These are phyloP conservation scores for Rotaria socialis DNA, from an alignment of 2,888 invertebrate species.

Conservation along the genomic window DNA sequence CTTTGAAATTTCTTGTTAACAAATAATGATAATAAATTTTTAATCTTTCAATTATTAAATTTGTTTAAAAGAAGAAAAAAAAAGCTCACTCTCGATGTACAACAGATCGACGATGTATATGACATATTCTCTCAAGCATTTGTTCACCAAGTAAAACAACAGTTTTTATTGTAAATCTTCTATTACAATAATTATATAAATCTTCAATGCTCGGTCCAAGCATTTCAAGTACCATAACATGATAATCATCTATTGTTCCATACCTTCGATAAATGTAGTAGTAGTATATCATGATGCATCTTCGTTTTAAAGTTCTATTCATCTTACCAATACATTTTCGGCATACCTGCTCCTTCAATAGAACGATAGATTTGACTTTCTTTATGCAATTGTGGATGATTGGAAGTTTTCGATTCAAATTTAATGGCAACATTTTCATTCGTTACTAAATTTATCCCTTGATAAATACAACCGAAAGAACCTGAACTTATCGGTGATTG, in stretches of 20 bases:
- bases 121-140: constrained; percentile 32
- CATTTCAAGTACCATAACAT: background rate
- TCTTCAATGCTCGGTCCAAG: constrained; percentile 36
- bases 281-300: background rate
- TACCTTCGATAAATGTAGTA: background rate
- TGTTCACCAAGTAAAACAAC: constrained; percentile 33
- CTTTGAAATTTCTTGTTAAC: background rate
- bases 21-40: background rate
- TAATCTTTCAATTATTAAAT: too few relatives aligned
- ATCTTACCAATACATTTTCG: constrained; percentile 25
- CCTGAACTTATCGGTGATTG: background rate
- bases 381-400: constrained; percentile 5
- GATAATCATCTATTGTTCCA: background rate
- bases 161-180: constrained; percentile 33
- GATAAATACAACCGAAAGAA: background rate
- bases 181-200: background rate
- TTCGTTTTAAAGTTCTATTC: background rate
- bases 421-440: constrained; percentile 32
- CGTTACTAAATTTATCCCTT: background rate
- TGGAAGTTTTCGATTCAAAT: background rate
- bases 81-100: background rate
- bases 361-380: constrained; percentile 29
- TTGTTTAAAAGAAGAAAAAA: background rate
- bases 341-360: background rate
- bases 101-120: constrained; percentile 12